Evolutionary conservation across 2,113 vertebrate species (phyloP), one percentile per base, ranked within the genome.

Genomic region (Poicephalus gulielmi): DNA sequence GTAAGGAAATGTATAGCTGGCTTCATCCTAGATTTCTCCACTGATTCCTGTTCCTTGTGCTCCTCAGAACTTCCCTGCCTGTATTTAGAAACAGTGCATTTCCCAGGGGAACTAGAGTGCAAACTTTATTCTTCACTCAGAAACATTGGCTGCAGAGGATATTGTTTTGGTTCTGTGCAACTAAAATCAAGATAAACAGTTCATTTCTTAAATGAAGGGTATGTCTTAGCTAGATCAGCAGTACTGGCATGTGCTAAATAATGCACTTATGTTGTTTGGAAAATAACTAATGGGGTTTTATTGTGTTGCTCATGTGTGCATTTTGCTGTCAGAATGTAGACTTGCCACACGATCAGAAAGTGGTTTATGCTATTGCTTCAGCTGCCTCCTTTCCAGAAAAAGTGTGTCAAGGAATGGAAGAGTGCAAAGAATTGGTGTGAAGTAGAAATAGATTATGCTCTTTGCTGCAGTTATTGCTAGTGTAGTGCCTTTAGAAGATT

Each of bases 1-100:
- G 88, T 71, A 83, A 87, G 86, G 94, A 95, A 96, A 77, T 57
- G n/a, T 57, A 35, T 35, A 86, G 18, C 24, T 71, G 49, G 43
- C 73, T 94, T 88, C 64, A 44, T 55, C 62, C 24, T 63, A 52
- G 83, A 64, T 92, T 92, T 84, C 83, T 15, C 30, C 5, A 5
- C 6, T 64, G 80, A 67, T 94, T 78, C 52, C 33, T 83, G 2
- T 90, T 88, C 43, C 62, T 81, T 67, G 50, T 70, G 43, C 33
- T 86, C 13, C 25, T 82, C 73, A 46, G 74, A 66, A 22, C 27
- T 91, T 70, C 68, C 28, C 18, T 49, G 62, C 47, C 66, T 62
- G 27, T 62, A 11, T 35, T 46, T 67, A 13, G 35, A 59, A 84
- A 57, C 30, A 68, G 13, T n/a, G 7, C 19, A 27, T 73, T 90